Percentiles rank a stretch among this genome's conserved stretches.
These are phyloP conservation scores for Brachionus koreanus DNA, from an alignment of 1,140 invertebrate genomes.

Conservation along the genomic window DNA sequence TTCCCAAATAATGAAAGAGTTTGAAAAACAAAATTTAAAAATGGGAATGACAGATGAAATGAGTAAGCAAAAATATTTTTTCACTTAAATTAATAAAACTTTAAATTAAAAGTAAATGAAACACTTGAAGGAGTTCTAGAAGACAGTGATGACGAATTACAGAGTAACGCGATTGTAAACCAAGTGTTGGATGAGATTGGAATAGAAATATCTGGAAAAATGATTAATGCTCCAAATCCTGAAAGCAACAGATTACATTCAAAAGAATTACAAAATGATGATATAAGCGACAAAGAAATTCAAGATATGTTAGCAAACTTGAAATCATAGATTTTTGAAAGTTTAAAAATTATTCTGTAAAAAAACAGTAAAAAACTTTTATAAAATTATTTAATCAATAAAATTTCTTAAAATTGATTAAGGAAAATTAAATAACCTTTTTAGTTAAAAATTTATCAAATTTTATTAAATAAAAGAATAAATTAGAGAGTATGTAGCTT, in stretches of 20 bases:
- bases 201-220: conserved; percentile 82
- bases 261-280: neutral
- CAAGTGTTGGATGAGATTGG: conserved; percentile 90
- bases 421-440: neutral
- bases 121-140: conserved; percentile 81
- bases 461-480: too few species aligned
- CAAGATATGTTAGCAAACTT: conserved; percentile 26
- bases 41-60: conserved; percentile 93
- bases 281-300: conserved; percentile 31
- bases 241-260: neutral
- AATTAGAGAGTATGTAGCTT: too few species aligned
- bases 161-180: conserved; percentile 76
- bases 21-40: conserved; percentile 74
- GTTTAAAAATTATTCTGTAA: neutral
- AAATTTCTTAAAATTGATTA: neutral
- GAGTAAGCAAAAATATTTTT: conserved; percentile 63
- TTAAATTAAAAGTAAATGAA: conserved; percentile 71
- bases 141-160: conserved; percentile 83
- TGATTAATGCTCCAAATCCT: conserved; percentile 17
- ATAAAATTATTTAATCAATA: neutral
- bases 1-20: conserved; percentile 73
- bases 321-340: neutral
- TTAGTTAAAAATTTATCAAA: too few species aligned
- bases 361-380: neutral
- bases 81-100: neutral